phyloP scores from a whole-genome alignment of 2,113 vertebrate genomes.

The Mormyrus iriodes region DNA sequence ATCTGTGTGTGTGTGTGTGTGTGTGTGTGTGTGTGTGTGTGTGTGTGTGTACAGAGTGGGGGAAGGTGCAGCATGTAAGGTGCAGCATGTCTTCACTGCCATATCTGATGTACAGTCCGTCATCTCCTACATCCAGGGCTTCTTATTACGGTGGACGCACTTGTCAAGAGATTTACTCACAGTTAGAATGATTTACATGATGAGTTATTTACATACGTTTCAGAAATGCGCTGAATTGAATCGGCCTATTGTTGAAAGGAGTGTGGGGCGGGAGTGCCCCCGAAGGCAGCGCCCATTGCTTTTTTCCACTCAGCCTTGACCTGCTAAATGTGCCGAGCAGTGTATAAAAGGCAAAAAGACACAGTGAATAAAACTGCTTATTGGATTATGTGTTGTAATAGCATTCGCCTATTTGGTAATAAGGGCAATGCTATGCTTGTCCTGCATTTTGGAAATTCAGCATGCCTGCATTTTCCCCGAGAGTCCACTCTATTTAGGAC shows the following conservation, averaged over 20 bases:
- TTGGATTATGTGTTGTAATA: background rate
- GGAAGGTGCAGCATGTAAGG: background rate
- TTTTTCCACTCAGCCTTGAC: background rate
- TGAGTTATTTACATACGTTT: background rate
- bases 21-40: background rate
- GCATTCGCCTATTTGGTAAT: background rate
- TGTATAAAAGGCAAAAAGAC: background rate
- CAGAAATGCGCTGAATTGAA: background rate
- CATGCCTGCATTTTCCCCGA: background rate
- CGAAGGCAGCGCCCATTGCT: background rate
- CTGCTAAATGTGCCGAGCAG: background rate
- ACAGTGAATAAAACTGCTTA: background rate
- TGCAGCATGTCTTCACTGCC: background rate
- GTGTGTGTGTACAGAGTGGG: background rate
- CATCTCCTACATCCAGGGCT: background rate
- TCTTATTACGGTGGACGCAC: background rate
- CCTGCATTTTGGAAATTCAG: background rate
- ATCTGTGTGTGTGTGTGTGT: background rate
- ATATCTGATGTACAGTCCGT: background rate
- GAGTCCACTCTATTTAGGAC: background rate
- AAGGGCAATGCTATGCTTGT: background rate
- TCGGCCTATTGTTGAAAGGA: background rate
- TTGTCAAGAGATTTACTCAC: background rate
- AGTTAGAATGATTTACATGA: background rate
- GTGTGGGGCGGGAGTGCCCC: background rate